A percentile compares a stretch with the other conserved stretches of the same genome.
Conservation (phyloP, 1,140 invertebrate species). For the Trichogramma pretiosum region DNA sequence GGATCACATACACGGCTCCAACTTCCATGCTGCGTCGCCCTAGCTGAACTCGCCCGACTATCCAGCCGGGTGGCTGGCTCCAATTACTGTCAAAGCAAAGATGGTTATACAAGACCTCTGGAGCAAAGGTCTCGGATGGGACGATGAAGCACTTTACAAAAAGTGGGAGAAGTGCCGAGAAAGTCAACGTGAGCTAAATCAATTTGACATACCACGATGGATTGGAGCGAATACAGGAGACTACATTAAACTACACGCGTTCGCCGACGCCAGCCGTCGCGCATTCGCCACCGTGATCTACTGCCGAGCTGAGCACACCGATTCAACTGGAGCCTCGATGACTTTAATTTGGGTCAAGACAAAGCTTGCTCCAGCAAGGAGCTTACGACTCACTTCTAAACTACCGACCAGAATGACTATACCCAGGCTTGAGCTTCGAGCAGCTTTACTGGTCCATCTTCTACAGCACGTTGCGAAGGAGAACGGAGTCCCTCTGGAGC, state of each 20-base stretch:
- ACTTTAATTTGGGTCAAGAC: background rate
- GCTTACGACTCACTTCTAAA: background rate
- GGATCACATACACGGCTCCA: too few relatives aligned
- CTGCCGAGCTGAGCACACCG: background rate
- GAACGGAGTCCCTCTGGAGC: background rate
- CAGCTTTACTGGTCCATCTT: too few relatives aligned
- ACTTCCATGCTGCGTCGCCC: too few relatives aligned
- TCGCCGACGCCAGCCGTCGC: background rate
- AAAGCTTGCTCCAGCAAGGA: background rate
- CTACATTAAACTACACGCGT: background rate
- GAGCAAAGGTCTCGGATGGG: background rate
- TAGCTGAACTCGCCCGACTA: too few relatives aligned
- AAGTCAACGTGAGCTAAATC: background rate
- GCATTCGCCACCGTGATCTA: background rate
- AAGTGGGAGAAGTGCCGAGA: background rate
- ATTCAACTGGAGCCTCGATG: background rate
- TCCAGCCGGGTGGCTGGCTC: too few relatives aligned
- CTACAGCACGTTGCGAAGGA: background rate
- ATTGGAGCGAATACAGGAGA: background rate
- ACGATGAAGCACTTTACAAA: background rate
- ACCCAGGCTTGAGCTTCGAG: background rate
- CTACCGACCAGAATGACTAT: background rate
- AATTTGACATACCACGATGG: background rate
- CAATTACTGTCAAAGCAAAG: background rate
- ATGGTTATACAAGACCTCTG: background rate